Base-by-base conservation (phyloP, 2,113 vertebrate species). In the Ovis aries region DNA sequence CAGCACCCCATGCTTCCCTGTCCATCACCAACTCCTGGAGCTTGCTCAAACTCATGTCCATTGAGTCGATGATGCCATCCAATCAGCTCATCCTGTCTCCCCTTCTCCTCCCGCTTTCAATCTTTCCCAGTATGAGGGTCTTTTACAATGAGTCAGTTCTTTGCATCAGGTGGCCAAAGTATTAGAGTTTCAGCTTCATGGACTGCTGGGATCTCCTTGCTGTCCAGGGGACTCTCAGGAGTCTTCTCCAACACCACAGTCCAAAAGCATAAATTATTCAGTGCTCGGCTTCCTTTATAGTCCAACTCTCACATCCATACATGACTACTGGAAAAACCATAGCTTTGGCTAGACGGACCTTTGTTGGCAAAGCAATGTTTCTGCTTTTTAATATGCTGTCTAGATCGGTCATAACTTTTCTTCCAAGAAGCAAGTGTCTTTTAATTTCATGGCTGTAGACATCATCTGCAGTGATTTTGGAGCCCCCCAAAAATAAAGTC, bases 291-390 rank as follows among this genome's bases (percentile, higher is more conserved):
- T 36, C n/a, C 64, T 36, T 36, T 71, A 36, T 71, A 71, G 64
- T 71, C 19, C 17, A 71, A 36, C n/a, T 36, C 64, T 36, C 19
- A 71, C 9, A 71, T 71, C 64, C n/a, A 36, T 71, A 36, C 9
- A 0, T 36, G n/a, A 71, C 9, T 21, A 36, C 19, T 71, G 64
- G 64, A 71, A 71, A 71, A 71, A 71, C n/a, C 19, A 36, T 71
- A 71, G 19, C 64, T 36, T 71, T 71, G n/a, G 36, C 19, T 36
- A 71, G n/a, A 36, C 0, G 2, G 9, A 36, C 64, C 9, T 71
- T 71, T 71, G n/a, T 36, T 0, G 0, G 17, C 9, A 21, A 21
- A 36, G 64, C 11, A 21, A 71, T 36, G 64, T 21, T n/a, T 71
- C n/a, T 71, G 64, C 17, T 21, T 36, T 71, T 71, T 21, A 71